phyloP scores from a whole-genome alignment of 2,113 vertebrate species.

The Leucopsar rothschildi region DNA sequence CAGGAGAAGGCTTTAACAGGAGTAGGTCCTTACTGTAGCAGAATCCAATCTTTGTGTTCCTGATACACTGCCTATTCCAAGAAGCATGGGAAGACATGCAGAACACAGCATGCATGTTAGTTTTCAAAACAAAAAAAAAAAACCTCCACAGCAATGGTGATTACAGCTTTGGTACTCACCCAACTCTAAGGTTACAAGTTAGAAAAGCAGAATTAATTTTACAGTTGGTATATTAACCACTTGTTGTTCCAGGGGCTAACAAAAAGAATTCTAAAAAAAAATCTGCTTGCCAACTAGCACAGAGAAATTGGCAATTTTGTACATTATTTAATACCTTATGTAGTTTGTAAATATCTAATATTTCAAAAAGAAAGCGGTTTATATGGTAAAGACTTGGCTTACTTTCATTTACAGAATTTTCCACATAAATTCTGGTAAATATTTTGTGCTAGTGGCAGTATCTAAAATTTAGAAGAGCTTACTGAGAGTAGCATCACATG shows the following conservation, averaged over 20 bases:
- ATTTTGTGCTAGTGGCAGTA: not conserved
- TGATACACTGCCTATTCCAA: constrained; percentile 84
- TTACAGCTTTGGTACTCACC: not conserved
- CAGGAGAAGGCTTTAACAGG: constrained; percentile 85
- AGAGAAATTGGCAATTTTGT: not conserved
- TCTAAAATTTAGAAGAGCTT: not conserved
- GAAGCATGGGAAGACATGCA: constrained; percentile 81
- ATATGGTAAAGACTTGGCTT: not conserved
- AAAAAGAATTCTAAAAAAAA: not conserved
- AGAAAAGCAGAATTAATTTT: not conserved
- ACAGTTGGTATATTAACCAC: not conserved
- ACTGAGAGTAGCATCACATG: not conserved
- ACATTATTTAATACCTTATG: not conserved
- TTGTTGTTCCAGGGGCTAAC: not conserved
- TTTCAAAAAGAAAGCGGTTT: not conserved
- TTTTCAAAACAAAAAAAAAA: not conserved
- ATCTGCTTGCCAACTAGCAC: not conserved
- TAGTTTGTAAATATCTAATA: not conserved
- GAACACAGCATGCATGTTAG: constrained; percentile 89
- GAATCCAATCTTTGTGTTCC: constrained; percentile 94
- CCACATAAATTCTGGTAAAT: not conserved
- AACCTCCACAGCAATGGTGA: not conserved
- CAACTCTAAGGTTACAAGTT: not conserved
- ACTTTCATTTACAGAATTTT: not conserved
- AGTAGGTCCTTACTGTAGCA: constrained; percentile 96